Evolutionary conservation across 1,140 invertebrate genomes (phyloP).

Genomic region (Zophobas morio): DNA sequence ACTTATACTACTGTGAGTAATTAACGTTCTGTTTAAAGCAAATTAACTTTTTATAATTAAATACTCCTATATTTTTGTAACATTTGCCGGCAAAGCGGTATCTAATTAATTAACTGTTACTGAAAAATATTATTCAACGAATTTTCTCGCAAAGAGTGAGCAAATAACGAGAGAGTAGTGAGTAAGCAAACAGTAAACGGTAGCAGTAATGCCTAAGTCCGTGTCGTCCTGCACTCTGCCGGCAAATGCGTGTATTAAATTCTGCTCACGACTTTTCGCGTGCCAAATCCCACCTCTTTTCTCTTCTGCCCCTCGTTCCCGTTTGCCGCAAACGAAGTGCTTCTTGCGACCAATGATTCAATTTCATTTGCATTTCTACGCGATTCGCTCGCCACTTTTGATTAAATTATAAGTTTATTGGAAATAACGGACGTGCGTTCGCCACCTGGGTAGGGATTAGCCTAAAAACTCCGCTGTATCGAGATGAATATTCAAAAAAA

Average conservation of each 20-base stretch:
- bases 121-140: constrained; percentile 42
- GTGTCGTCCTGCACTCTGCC: constrained; percentile 50
- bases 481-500: too few species aligned
- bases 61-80: too few species aligned
- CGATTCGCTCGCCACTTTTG: constrained; percentile 7
- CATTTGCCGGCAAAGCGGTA: too few species aligned
- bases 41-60: too few species aligned
- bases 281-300: constrained; percentile 4
- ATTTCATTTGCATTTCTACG: constrained; percentile 43
- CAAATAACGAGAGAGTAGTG: constrained; percentile 43
- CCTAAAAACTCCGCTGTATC: too few species aligned
- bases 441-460: constrained; percentile 5
- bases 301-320: not conserved
- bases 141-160: constrained; percentile 46
- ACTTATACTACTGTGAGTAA: too few species aligned
- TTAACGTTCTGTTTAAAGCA: too few species aligned
- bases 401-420: constrained; percentile 26
- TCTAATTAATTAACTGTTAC: constrained; percentile 25
- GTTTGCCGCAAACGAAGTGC: constrained; percentile 30
- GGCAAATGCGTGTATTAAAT: constrained; percentile 57
- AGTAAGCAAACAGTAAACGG: constrained; percentile 54
- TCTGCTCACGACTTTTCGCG: constrained; percentile 52
- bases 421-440: constrained; percentile 10
- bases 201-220: constrained; percentile 46
- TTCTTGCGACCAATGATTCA: constrained; percentile 29